A percentile compares a stretch with the other conserved stretches of the same genome.
phyloP scores from a whole-genome alignment of 2,888 invertebrate species.

The Leptarthrus brevirostris region DNA sequence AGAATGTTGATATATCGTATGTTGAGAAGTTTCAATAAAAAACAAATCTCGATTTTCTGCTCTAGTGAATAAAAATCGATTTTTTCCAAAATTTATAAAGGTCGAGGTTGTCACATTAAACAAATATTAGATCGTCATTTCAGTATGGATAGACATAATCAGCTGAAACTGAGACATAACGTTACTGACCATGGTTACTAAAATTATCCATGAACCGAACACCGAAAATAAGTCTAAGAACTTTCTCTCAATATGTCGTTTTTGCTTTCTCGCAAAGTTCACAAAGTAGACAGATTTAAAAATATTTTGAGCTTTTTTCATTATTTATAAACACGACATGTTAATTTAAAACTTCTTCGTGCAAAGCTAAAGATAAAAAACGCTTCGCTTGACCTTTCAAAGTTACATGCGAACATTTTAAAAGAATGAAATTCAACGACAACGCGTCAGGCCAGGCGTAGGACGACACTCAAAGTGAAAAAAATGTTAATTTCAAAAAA shows the following conservation, averaged over 20 bases:
- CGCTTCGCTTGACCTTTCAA: constrained; percentile 24
- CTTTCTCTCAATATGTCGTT: constrained; percentile 1
- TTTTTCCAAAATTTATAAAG: too few species aligned
- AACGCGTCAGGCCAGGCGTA: too few species aligned
- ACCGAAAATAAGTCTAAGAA: constrained; percentile 9
- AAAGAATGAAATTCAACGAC: too few species aligned
- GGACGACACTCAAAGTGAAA: too few species aligned
- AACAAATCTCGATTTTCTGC: too few species aligned
- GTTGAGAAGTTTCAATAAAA: too few species aligned
- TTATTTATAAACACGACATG: constrained; percentile 13
- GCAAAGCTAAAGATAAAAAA: constrained; percentile 18
- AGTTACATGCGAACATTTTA: constrained; percentile 9
- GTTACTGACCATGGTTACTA: constrained; percentile 38
- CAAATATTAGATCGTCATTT: too few species aligned
- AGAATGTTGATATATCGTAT: too few species aligned
- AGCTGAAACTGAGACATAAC: constrained; percentile 11
- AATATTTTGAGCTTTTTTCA: constrained; percentile 28
- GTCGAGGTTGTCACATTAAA: too few species aligned
- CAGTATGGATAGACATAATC: too few species aligned
- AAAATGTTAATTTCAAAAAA: background rate
- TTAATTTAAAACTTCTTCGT: constrained; percentile 23
- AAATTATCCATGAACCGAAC: constrained; percentile 21
- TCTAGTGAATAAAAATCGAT: too few species aligned
- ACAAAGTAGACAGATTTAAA: constrained; percentile 28
- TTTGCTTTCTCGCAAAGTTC: background rate